Percentiles rank a stretch among this genome's conserved stretches.
phyloP scores from a whole-genome alignment of 1,140 invertebrate genomes.

The Conopomorpha cramerella region DNA sequence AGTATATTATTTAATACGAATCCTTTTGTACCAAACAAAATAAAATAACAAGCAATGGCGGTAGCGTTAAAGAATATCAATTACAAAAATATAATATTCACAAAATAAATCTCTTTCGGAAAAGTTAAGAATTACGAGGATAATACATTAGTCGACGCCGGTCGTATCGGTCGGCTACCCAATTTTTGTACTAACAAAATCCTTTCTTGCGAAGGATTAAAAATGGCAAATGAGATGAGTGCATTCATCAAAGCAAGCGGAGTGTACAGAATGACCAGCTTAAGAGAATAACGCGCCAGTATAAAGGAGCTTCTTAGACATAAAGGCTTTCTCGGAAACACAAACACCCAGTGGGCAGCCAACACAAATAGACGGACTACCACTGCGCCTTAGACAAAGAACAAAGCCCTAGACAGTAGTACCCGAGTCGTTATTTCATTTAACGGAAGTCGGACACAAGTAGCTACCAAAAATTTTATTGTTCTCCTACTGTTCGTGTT shows the following conservation, averaged over 20 bases:
- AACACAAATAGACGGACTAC: slow-evolving; percentile 20
- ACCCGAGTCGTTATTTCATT: slow-evolving; percentile 29
- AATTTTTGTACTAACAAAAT: background rate
- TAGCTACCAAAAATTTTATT: slow-evolving; percentile 20
- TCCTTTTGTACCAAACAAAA: no score
- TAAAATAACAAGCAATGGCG: no score
- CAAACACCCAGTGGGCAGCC: slow-evolving; percentile 29
- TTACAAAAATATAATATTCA: no score
- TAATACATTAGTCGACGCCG: no score
- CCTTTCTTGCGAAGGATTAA: background rate
- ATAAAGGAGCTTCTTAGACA: background rate
- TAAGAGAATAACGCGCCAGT: background rate
- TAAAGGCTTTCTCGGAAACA: background rate
- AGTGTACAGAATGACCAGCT: background rate
- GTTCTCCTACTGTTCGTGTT: slow-evolving; percentile 25
- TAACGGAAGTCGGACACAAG: slow-evolving; percentile 30
- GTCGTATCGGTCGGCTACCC: no score
- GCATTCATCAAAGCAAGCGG: background rate
- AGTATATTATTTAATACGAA: no score
- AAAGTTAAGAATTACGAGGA: no score
- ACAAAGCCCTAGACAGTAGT: slow-evolving; percentile 31
- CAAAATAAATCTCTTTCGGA: no score
- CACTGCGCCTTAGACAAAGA: slow-evolving; percentile 22
- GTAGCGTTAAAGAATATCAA: no score
- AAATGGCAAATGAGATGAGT: background rate